Evolutionary conservation across 2,113 vertebrate genomes (phyloP).

Genomic region (Phaethon lepturus): DNA sequence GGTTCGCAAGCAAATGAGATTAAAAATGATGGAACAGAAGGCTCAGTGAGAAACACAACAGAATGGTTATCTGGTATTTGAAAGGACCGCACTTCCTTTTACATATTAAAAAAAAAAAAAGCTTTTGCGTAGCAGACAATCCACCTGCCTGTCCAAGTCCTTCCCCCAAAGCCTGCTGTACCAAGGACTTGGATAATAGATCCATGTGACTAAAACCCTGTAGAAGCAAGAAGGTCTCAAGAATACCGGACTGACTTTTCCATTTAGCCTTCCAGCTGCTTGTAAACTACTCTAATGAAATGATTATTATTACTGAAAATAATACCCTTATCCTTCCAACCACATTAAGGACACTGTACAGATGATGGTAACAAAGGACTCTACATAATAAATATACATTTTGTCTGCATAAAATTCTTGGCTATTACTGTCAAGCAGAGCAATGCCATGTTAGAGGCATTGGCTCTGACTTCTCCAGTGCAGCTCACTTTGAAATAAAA

Average conservation of each 20-base stretch:
- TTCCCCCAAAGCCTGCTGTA: not conserved
- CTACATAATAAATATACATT: not conserved
- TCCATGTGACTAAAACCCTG: not conserved
- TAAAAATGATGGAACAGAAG: slow-evolving; percentile 52
- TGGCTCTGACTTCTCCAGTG: not conserved
- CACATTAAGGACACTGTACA: not conserved
- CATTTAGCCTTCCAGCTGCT: not conserved
- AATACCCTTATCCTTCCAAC: not conserved
- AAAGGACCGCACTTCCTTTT: slow-evolving; percentile 23
- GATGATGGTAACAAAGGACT: not conserved
- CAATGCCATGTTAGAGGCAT: not conserved
- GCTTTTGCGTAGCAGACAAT: not conserved
- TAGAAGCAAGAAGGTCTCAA: not conserved
- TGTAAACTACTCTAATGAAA: not conserved
- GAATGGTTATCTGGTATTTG: not conserved
- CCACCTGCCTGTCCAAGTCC: not conserved
- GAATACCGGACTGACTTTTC: not conserved
- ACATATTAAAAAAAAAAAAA: not conserved
- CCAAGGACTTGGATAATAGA: not conserved
- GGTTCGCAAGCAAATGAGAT: slow-evolving; percentile 74
- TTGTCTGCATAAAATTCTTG: not conserved
- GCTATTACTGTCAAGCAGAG: not conserved
- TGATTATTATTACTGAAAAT: not conserved
- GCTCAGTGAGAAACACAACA: not conserved
- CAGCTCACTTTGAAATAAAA: not conserved